These are phyloP conservation scores for Pachypanchax playfairii DNA, from an alignment of 2,113 vertebrate genomes.

Conservation along the genomic window DNA sequence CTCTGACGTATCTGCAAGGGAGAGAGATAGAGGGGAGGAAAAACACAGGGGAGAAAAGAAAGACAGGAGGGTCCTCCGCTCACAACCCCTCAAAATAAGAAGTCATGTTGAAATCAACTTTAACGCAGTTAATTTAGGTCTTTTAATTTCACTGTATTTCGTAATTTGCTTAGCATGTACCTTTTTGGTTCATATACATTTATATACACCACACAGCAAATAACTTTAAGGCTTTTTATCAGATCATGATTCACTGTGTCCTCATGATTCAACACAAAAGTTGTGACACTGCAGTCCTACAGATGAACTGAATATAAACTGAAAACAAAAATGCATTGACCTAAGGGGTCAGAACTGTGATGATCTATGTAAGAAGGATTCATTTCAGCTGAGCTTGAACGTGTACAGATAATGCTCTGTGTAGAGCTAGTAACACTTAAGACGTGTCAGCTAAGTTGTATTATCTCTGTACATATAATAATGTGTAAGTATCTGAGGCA, in stretches of 20 bases:
- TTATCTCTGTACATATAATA: slow-evolving; percentile 47
- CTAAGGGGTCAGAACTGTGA: slow-evolving; percentile 26
- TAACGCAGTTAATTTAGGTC: too few relatives aligned
- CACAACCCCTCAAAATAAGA: too few relatives aligned
- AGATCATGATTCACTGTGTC: slow-evolving; percentile 47
- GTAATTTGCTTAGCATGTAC: too few relatives aligned
- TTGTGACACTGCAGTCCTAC: slow-evolving; percentile 43
- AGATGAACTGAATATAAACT: slow-evolving; percentile 15
- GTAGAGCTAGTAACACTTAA: slow-evolving; percentile 10
- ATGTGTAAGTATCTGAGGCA: slow-evolving; percentile 36
- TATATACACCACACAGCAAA: neutral
- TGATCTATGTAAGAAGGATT: slow-evolving; percentile 13
- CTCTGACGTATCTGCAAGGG: too few relatives aligned
- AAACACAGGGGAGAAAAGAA: too few relatives aligned
- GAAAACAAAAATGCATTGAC: slow-evolving; percentile 48
- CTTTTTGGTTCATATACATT: neutral
- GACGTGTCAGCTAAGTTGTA: slow-evolving; percentile 47
- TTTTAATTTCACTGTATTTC: too few relatives aligned
- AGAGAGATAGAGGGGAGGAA: too few relatives aligned
- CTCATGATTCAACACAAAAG: slow-evolving; percentile 54
- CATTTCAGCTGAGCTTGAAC: slow-evolving; percentile 24
- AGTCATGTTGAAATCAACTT: too few relatives aligned
- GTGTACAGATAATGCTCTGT: slow-evolving; percentile 18
- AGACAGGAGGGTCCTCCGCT: too few relatives aligned
- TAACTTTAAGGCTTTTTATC: slow-evolving; percentile 21